Base-by-base conservation (phyloP, 2,797 vertebrate species). In the Catharus ustulatus region DNA sequence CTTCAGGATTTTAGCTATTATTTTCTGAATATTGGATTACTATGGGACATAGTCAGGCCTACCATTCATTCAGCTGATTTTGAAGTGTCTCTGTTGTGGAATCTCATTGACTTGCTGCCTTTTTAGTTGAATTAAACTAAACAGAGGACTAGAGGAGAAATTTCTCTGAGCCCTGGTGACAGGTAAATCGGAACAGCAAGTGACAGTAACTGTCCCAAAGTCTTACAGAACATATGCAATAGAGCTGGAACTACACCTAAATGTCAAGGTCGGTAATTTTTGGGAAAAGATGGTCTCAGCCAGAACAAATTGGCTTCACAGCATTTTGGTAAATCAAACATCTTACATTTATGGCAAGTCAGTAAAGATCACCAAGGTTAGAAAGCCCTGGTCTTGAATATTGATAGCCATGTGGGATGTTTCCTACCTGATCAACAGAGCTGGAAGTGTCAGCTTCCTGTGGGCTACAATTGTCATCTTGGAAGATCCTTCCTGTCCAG, bases 51-150 rank as follows among this genome's bases (percentile, higher is more conserved):
- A 62, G 11, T 6, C 15, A 43, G 36, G 51, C 34, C 40, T 38
- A 14, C 7, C n/a, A 59, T 84, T 72, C 30, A 40, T 75, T 68
- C 43, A 81, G 20, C 15, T 74, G n/a, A n/a, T 59, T 13, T 43
- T 89, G 36, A 30, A 46, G 20, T 57, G n/a, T 57, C 30, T 83
- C 11, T 1, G 1, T 16, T 79, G 52, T 51, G 40, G 19, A 87
- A 81, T 73, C 36, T 82, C 90, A 63, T 34, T 48, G 67, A 48
- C 23, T 87, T 73, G 6, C 18, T 92, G 43, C 20, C 36, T 40
- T 82, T 82, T 24, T 10, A 46, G 30, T 68, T 87, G 75, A 84
- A 73, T 90, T 79, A 73, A 88, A 82, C 20, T 43, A 92, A 87
- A 42, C 21, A 59, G 36, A 88, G 16, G 8, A 57, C n/a, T 57